Base-by-base conservation (phyloP, 2,888 invertebrate genomes). In the Trichacis sp. region DNA sequence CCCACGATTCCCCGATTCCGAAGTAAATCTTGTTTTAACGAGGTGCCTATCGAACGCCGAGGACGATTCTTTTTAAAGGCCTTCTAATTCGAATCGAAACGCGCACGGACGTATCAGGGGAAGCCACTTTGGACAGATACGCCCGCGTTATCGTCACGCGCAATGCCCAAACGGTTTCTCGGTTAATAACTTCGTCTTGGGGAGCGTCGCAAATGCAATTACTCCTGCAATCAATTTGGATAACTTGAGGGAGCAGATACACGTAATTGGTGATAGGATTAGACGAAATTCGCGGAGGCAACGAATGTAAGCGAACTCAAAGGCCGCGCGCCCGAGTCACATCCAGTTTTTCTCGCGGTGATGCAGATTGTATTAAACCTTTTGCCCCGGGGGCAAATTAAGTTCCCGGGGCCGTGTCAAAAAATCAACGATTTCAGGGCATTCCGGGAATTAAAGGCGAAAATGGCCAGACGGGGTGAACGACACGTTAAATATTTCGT, bases 141-240 rank as follows among this genome's bases (percentile, higher is more conserved):
- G 30, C 14, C 24, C 38, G 49, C 48, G 55, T 43, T 56, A 38
- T 48, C 43, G 56, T 56, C 56, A 43, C 49, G 49, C 42, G 30
- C 49, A 56, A 56, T 56, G 24, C 48, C 49, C 48, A 56, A 56
- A 56, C 33, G 43, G 43, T 42, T 30, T 56, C 49, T 56, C 42
- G 40, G 24, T 42, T 49, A 48, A 36, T 49, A 56, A 56, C 56
- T 49, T 33, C 46, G 47, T 36, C 40, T 30, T 42, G 55, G 19
- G 48, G 12, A 20, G 46, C 46, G 14, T 2, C 20, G 42, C 57
- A 17, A 71, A 69, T 56, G 67, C 63, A 77, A 77, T 77, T 77
- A 77, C 70, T 58, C 63, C 62, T 55, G 65, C 72, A 74, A 77
- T 77, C 74, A 75, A 76, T 77, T 77, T 73, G 71, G 75, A 77